A percentile compares a stretch with the other conserved stretches of the same genome.
These are phyloP conservation scores for Blomia tropicalis DNA, from an alignment of 2,888 invertebrate genomes.

Conservation along the genomic window DNA sequence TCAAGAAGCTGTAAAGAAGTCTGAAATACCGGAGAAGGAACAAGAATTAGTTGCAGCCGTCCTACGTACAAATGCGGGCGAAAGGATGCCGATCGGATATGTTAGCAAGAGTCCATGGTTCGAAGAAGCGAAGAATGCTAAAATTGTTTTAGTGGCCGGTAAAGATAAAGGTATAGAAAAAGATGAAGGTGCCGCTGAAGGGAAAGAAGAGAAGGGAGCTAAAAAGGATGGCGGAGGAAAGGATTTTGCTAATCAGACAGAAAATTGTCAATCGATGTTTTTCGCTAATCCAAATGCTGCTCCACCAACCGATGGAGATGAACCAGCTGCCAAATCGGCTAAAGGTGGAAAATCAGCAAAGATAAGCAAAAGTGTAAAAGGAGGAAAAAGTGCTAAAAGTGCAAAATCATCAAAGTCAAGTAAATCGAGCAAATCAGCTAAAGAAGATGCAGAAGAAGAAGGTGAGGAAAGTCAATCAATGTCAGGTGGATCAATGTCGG, in stretches of 20 bases:
- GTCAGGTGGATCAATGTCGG: background rate
- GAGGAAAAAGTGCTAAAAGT: background rate
- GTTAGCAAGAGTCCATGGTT: slow-evolving; percentile 5
- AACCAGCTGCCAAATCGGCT: background rate
- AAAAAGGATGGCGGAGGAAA: background rate
- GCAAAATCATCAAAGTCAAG: background rate
- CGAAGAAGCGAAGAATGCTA: background rate
- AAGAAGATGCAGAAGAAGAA: background rate
- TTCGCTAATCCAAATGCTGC: background rate
- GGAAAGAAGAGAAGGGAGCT: background rate
- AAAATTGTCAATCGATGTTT: background rate
- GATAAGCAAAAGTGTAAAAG: background rate
- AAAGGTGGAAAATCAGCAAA: background rate
- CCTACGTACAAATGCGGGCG: slow-evolving; percentile 6
- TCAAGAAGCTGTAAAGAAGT: slow-evolving; percentile 3
- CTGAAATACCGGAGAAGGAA: background rate
- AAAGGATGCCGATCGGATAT: slow-evolving; percentile 16
- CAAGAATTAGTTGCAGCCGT: slow-evolving; percentile 4
- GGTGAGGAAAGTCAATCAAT: background rate
- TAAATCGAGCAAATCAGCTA: background rate
- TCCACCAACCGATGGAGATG: background rate
- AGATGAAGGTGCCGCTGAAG: background rate
- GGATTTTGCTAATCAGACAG: no score
- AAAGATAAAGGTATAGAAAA: background rate
- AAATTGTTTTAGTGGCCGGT: background rate